Conservation (phyloP, 30 jellyfish, hydroid and myxozoan species). For the Aurelia sp. region DNA sequence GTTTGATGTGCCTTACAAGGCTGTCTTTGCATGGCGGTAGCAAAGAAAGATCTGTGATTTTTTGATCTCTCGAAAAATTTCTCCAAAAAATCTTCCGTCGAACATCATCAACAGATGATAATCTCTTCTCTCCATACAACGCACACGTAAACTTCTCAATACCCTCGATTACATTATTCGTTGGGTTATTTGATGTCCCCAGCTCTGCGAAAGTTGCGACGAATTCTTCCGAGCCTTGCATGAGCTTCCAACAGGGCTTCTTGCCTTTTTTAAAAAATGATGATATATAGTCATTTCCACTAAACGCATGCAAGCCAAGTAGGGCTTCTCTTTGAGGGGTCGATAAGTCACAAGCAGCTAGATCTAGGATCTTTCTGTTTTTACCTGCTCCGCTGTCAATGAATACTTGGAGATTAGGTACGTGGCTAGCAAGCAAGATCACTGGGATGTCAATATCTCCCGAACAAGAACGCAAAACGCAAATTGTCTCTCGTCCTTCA, state of each 20-base stretch:
- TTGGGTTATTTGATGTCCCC: not conserved
- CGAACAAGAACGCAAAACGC: too few relatives aligned
- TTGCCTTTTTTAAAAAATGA: constrained; percentile 23
- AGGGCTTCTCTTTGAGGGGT: constrained; percentile 18
- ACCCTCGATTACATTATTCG: not conserved
- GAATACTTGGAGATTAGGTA: not conserved
- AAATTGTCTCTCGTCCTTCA: too few relatives aligned
- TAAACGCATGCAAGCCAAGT: constrained; percentile 27
- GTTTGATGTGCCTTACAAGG: constrained; percentile 6
- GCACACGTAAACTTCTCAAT: constrained; percentile 8
- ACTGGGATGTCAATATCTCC: constrained; percentile 29
- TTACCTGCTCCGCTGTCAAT: constrained; percentile 27
- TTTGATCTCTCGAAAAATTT: constrained; percentile 7
- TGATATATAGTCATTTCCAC: constrained; percentile 23
- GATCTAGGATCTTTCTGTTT: not conserved
- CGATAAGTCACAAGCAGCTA: constrained; percentile 6
- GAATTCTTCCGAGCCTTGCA: not conserved
- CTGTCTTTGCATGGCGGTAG: constrained; percentile 32
- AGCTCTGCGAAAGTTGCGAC: not conserved
- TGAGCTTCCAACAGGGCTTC: constrained; percentile 6
- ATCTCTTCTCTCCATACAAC: constrained; percentile 4
- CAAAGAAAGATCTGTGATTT: constrained; percentile 12
- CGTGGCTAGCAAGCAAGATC: constrained; percentile 24
- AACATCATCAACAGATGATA: constrained; percentile 35
- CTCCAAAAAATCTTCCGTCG: constrained; percentile 1